These are phyloP conservation scores for Myiozetetes cayanensis DNA, from an alignment of 2,113 vertebrate species.

Conservation along the genomic window DNA sequence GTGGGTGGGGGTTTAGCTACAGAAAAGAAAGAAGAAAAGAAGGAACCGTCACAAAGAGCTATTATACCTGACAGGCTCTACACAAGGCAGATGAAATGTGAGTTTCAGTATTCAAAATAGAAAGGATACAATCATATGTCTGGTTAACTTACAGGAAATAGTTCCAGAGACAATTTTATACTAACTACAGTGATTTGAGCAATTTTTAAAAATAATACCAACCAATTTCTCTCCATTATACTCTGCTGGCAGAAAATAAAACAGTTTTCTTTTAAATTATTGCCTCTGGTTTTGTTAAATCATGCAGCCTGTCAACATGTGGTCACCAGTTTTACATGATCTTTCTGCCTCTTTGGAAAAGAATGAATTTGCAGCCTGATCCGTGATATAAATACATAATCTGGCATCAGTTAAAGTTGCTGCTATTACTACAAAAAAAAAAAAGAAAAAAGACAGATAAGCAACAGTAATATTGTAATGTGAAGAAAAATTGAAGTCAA, in stretches of 20 bases:
- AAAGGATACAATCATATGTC: slow-evolving; percentile 83
- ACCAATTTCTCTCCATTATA: slow-evolving; percentile 87
- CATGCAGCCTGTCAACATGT: slow-evolving; percentile 83
- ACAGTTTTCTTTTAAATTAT: slow-evolving; percentile 85
- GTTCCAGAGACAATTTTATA: slow-evolving; percentile 85
- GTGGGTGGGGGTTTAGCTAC: not conserved
- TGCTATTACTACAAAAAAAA: slow-evolving; percentile 58
- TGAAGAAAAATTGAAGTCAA: not conserved
- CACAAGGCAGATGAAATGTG: slow-evolving; percentile 75
- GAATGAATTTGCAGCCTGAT: slow-evolving; percentile 76
- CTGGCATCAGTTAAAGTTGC: slow-evolving; percentile 62
- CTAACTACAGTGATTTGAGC: slow-evolving; percentile 88
- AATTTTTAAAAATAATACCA: slow-evolving; percentile 89
- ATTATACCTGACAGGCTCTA: slow-evolving; percentile 75
- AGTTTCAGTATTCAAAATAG: slow-evolving; percentile 81
- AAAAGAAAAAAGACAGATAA: slow-evolving; percentile 50
- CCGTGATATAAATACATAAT: slow-evolving; percentile 76
- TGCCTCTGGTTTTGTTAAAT: slow-evolving; percentile 84
- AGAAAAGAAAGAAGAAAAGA: slow-evolving; percentile 51
- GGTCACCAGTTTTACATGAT: slow-evolving; percentile 81
- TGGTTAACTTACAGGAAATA: slow-evolving; percentile 84
- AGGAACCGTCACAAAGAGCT: slow-evolving; percentile 71
- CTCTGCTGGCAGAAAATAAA: slow-evolving; percentile 86
- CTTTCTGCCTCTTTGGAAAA: slow-evolving; percentile 75
- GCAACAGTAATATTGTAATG: slow-evolving; percentile 42